Conservation (phyloP, 2,113 vertebrate species). For the Desmodus rotundus region DNA sequence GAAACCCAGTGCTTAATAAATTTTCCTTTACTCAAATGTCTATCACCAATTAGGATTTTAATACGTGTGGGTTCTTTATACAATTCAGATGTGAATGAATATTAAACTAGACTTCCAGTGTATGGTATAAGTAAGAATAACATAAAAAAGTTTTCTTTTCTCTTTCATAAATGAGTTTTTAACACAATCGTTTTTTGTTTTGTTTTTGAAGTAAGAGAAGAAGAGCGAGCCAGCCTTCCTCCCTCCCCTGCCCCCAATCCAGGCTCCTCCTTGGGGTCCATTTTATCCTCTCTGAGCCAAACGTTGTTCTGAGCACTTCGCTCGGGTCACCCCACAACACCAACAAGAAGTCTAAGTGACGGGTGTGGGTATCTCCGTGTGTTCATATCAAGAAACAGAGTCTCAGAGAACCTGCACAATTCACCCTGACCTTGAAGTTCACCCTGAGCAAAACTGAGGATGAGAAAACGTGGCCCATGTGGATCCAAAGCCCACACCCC, state of each 20-base stretch:
- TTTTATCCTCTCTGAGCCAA: not conserved
- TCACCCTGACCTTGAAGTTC: not conserved
- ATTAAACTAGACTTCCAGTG: conserved; percentile 27
- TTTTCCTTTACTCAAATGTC: conserved; percentile 52
- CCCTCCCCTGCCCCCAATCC: not conserved
- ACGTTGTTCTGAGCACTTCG: not conserved
- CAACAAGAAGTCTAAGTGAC: not conserved
- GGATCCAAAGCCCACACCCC: not conserved
- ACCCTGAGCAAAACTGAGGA: not conserved
- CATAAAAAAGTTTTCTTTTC: conserved; percentile 1
- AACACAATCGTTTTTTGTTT: not conserved
- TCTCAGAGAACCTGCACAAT: not conserved
- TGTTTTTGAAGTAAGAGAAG: not conserved
- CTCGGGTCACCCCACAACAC: not conserved
- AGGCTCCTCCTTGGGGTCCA: not conserved
- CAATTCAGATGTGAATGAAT: conserved; percentile 29
- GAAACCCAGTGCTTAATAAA: conserved; percentile 48
- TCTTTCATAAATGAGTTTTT: conserved; percentile 39
- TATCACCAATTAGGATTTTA: conserved; percentile 51
- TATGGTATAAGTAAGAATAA: not conserved
- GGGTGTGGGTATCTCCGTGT: not conserved
- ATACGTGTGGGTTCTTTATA: conserved; percentile 45
- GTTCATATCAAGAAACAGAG: not conserved
- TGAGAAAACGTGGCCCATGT: not conserved
- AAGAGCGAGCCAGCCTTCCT: not conserved